A percentile compares a stretch with the other conserved stretches of the same genome.
These are phyloP conservation scores for Clarias platycephalus DNA, from an alignment of 2,797 vertebrate genomes.

Conservation along the genomic window DNA sequence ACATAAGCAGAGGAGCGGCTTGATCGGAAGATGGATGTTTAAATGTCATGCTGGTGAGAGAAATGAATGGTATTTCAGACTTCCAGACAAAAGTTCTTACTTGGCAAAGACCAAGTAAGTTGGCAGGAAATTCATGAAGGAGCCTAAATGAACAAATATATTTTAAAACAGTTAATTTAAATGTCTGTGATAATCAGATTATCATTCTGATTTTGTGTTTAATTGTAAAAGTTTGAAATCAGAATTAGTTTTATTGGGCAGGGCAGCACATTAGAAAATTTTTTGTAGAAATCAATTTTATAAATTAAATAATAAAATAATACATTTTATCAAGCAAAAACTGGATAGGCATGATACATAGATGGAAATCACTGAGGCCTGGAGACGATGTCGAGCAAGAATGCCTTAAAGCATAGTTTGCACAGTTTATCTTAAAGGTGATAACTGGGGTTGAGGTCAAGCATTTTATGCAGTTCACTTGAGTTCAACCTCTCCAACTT, in stretches of 20 bases:
- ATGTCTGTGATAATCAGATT: background rate
- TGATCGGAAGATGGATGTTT: background rate
- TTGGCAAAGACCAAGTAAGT: background rate
- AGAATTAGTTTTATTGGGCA: background rate
- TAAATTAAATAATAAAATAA: background rate
- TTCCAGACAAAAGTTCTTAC: background rate
- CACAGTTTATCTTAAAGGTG: background rate
- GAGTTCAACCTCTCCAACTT: background rate
- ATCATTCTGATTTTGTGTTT: background rate
- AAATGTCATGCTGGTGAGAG: background rate
- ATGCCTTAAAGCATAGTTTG: background rate
- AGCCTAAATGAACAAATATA: background rate
- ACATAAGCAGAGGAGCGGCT: background rate
- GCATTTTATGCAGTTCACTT: background rate
- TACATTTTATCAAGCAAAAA: background rate
- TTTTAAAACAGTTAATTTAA: background rate
- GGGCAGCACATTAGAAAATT: background rate
- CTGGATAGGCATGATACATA: too few species aligned
- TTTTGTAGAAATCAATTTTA: background rate
- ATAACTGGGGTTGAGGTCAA: background rate
- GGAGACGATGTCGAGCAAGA: background rate
- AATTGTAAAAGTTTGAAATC: background rate
- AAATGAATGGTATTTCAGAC: constrained; percentile 21
- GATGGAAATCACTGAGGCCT: background rate
- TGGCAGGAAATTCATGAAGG: too few species aligned